Conservation (phyloP, 2,888 invertebrate species). For the Exocentrus adspersus region DNA sequence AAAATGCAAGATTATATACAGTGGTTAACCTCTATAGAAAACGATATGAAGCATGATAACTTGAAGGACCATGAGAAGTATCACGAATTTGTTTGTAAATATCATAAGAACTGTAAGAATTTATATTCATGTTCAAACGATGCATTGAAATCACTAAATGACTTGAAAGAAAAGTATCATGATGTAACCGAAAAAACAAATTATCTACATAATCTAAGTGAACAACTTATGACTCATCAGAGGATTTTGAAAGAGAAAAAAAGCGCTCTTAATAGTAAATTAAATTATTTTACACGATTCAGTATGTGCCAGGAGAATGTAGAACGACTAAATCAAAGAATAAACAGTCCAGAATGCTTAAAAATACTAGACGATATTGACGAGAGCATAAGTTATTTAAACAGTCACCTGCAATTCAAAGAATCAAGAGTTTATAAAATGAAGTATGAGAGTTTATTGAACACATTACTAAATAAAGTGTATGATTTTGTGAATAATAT, state of each 20-base stretch:
- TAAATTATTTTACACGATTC: slow-evolving; percentile 88
- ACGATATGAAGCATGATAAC: slow-evolving; percentile 75
- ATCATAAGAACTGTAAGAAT: slow-evolving; percentile 75
- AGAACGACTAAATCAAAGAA: slow-evolving; percentile 49
- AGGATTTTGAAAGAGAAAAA: slow-evolving; percentile 82
- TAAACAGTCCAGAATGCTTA: slow-evolving; percentile 80
- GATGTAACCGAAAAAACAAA: slow-evolving; percentile 93
- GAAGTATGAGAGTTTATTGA: slow-evolving; percentile 86
- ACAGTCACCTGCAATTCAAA: slow-evolving; percentile 83
- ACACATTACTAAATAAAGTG: slow-evolving; percentile 81
- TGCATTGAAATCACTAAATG: slow-evolving; percentile 70
- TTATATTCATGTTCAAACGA: slow-evolving; percentile 68
- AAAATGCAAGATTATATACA: slow-evolving; percentile 78
- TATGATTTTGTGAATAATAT: slow-evolving; percentile 82
- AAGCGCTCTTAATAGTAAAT: slow-evolving; percentile 79
- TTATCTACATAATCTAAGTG: slow-evolving; percentile 90
- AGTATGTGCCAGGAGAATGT: slow-evolving; percentile 53
- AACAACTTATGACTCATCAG: slow-evolving; percentile 90
- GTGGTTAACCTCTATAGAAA: slow-evolving; percentile 79
- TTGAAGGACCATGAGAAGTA: slow-evolving; percentile 77
- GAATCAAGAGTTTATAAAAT: slow-evolving; percentile 85
- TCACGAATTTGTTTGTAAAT: slow-evolving; percentile 74
- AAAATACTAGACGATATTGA: slow-evolving; percentile 85
- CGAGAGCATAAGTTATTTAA: slow-evolving; percentile 84
- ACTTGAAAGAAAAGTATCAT: slow-evolving; percentile 81